Base-by-base conservation (phyloP, 1,140 invertebrate genomes). In the Drosophila willistoni region DNA sequence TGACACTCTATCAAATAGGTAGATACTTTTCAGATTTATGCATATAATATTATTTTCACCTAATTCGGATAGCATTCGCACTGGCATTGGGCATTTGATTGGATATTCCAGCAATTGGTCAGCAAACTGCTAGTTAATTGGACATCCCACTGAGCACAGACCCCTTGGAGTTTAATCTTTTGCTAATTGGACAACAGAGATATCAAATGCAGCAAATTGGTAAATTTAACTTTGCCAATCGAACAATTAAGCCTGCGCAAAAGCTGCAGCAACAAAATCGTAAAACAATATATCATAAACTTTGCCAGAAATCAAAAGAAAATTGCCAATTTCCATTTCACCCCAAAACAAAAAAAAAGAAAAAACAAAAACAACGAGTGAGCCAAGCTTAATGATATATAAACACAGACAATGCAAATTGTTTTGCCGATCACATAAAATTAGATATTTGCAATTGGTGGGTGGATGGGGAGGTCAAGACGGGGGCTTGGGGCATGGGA, bases 361-460 rank as follows among this genome's bases (percentile, higher is more conserved):
- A 22, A 22, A 22, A 13, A 17, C 3, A 25, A 4, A 25, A 22
- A 13, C 13, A 51, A 62, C 68, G 39, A 39, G 44, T 55, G 63
- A 55, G 4, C 14, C 9, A 17, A 36, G 51, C 2, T 39, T 36
- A 67, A 55, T 60, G 54, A 51, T 60, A 54, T 54, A 68, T 29
- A 41, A 76, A 68, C 77, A 66, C 41, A 69, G 60, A 79, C 71
- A 68, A 80, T 80, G 68, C 72, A 71, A 70, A 73, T 36, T 56
- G 68, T 64, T 47, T 57, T 54, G 44, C 17, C 19, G 44, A 51
- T 51, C 54, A 71, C 56, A 64, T 71, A 61, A 71, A 68, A 55
- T 34, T 72, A 76, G 73, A 76, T 76, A 68, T 66, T 22, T 22
- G 44, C 44, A 76, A 75, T 76, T 77, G 60, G 44, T 51, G 44